These are phyloP conservation scores for Acholoe squamosa DNA, from an alignment of 2,888 invertebrate species.

Conservation along the genomic window DNA sequence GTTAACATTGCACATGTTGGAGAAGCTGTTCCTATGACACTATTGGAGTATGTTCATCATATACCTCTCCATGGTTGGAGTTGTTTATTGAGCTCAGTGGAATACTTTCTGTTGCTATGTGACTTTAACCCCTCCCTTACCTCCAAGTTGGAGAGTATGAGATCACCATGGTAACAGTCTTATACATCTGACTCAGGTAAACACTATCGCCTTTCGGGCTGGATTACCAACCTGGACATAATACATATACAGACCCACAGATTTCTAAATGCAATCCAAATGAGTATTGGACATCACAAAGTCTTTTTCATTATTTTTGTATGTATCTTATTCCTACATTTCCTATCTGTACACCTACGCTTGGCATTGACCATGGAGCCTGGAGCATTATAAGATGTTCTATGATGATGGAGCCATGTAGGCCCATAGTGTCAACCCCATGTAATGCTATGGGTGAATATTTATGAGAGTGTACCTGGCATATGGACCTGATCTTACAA, in stretches of 20 bases:
- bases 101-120: background rate
- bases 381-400: background rate
- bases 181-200: background rate
- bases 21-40: too few relatives aligned
- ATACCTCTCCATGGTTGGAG: too few relatives aligned
- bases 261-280: background rate
- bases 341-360: background rate
- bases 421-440: too few relatives aligned
- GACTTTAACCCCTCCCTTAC: background rate
- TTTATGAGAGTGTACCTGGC: background rate
- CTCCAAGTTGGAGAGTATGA: too few relatives aligned
- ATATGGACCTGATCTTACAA: too few relatives aligned
- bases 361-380: background rate
- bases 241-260: too few relatives aligned
- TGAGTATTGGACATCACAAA: slow-evolving; percentile 8
- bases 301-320: background rate
- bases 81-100: background rate
- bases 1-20: too few relatives aligned
- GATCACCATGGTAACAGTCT: background rate
- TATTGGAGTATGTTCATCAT: too few relatives aligned
- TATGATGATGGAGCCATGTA: too few relatives aligned
- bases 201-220: too few relatives aligned
- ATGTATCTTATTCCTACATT: background rate
- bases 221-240: background rate
- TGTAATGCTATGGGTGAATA: background rate